A percentile compares a stretch with the other conserved stretches of the same genome.
phyloP scores from a whole-genome alignment of 1,140 invertebrate species.

The Drosophila nasuta region DNA sequence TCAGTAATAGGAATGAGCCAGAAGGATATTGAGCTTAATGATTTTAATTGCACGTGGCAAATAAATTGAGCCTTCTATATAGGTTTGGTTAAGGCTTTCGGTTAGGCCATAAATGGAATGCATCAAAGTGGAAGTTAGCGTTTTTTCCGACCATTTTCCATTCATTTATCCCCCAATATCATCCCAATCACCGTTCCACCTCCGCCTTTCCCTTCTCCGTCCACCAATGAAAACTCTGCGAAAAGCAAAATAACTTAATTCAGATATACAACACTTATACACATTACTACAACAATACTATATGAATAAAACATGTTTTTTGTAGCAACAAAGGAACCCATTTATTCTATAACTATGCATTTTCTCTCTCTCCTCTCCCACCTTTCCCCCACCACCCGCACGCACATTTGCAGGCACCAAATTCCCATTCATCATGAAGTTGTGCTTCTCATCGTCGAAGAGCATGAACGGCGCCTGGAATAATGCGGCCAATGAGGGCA shows the following conservation, averaged over 20 bases:
- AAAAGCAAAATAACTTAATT: constrained; percentile 78
- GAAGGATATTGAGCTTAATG: constrained; percentile 21
- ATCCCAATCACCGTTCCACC: not conserved
- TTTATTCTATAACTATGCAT: constrained; percentile 53
- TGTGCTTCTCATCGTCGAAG: constrained; percentile 96
- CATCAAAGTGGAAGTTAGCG: constrained; percentile 36
- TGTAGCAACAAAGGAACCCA: constrained; percentile 37
- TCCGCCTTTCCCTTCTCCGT: not conserved
- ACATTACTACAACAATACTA: constrained; percentile 73
- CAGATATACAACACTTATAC: constrained; percentile 84
- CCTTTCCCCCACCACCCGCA: constrained; percentile 7
- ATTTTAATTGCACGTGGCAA: constrained; percentile 40
- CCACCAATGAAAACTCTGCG: constrained; percentile 40
- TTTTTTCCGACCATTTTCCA: not conserved
- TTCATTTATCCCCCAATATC: not conserved
- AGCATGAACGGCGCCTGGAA: constrained; percentile 87
- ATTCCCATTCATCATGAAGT: constrained; percentile 98
- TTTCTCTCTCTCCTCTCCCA: constrained; percentile 41
- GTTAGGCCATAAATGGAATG: constrained; percentile 15
- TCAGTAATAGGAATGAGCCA: not conserved
- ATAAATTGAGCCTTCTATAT: constrained; percentile 16
- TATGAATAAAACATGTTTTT: constrained; percentile 27
- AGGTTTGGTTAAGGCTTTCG: not conserved
- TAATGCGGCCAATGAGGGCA: constrained; percentile 83
- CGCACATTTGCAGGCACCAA: constrained; percentile 92